Conservation (phyloP, 2,888 invertebrate genomes). For the Helleia helle region DNA sequence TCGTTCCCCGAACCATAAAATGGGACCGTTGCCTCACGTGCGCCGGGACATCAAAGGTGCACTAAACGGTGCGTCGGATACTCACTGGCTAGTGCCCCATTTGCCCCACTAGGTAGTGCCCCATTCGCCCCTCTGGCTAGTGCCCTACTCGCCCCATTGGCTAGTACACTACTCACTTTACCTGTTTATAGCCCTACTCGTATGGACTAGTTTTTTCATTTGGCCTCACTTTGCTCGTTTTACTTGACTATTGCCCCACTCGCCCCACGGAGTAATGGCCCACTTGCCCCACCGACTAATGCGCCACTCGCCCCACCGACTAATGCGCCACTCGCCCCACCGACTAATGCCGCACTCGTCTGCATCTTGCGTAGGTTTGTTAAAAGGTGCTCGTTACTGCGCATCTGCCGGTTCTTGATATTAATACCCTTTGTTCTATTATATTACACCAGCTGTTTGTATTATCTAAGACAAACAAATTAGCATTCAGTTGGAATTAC, state of each 20-base stretch:
- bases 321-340: too few species aligned
- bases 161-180: too few species aligned
- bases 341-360: slow-evolving; percentile 14
- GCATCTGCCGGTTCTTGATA: slow-evolving; percentile 6
- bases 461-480: background rate
- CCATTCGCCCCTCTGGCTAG: too few species aligned
- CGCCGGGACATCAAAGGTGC: slow-evolving; percentile 30
- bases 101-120: background rate
- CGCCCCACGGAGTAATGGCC: too few species aligned
- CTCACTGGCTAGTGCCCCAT: background rate
- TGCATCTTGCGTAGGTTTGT: slow-evolving; percentile 18
- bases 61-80: slow-evolving; percentile 19
- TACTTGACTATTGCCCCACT: too few species aligned
- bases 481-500: too few species aligned
- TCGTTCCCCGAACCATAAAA: slow-evolving; percentile 27
- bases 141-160: background rate
- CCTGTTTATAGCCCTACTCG: too few species aligned
- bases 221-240: too few species aligned
- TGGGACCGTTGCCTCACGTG: slow-evolving; percentile 19
- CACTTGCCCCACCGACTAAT: too few species aligned
- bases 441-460: slow-evolving; percentile 12
- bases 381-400: slow-evolving; percentile 17
- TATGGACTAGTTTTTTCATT: too few species aligned
- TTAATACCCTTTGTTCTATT: background rate
- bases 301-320: too few species aligned